These are phyloP conservation scores for Otolemur crassicaudatus DNA, from an alignment of 2,797 vertebrate genomes.

Conservation along the genomic window DNA sequence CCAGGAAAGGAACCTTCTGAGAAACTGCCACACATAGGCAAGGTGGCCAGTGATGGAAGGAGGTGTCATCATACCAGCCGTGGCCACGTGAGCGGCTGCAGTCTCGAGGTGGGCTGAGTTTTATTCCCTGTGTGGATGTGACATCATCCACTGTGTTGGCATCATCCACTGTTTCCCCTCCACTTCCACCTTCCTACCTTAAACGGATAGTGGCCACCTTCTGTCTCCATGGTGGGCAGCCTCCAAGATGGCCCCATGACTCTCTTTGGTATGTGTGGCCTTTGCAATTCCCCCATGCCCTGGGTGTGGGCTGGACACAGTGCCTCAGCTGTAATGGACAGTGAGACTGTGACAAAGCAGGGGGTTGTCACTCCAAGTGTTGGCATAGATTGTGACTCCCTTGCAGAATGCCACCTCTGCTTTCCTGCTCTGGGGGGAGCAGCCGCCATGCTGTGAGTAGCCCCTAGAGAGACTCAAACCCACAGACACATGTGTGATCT, in stretches of 20 bases:
- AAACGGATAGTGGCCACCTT: not conserved
- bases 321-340: not conserved
- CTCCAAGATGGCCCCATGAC: not conserved
- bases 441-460: no score
- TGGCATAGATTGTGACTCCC: not conserved
- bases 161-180: not conserved
- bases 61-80: not conserved
- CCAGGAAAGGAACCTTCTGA: not conserved
- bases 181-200: rapidly evolving
- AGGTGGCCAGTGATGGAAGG: rapidly evolving
- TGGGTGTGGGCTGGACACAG: not conserved
- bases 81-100: rapidly evolving
- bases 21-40: not conserved
- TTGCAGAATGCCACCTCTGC: rapidly evolving
- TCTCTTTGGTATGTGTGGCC: not conserved
- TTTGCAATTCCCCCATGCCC: no score
- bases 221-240: not conserved
- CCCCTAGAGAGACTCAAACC: rapidly evolving
- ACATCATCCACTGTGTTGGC: rapidly evolving
- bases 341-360: not conserved
- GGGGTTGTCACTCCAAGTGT: no score
- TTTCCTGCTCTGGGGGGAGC: not conserved
- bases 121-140: rapidly evolving
- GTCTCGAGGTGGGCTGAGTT: rapidly evolving
- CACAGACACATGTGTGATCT: rapidly evolving